A percentile compares a stretch with the other conserved stretches of the same genome.
phyloP scores from a whole-genome alignment of 2,888 invertebrate species.

The Hyposoter dolosus region DNA sequence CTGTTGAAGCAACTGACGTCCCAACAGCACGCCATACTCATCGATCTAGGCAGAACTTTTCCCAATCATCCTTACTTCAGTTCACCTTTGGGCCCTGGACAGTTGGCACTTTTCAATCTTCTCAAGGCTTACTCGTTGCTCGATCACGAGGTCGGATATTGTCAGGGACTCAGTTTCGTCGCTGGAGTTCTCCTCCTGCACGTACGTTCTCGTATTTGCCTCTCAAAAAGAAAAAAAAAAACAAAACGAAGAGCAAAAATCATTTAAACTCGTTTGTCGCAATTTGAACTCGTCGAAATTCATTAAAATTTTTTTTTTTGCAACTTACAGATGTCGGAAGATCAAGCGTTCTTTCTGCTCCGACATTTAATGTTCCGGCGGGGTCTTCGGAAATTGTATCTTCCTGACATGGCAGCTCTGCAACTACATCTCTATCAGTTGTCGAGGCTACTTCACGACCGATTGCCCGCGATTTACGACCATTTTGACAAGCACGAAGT shows the following conservation, averaged over 20 bases:
- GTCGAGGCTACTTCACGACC: slow-evolving; percentile 95
- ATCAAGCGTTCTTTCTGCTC: slow-evolving; percentile 94
- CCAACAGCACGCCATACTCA: slow-evolving; percentile 98
- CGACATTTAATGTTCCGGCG: slow-evolving; percentile 96
- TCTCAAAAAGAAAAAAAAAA: not conserved
- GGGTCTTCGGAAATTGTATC: slow-evolving; percentile 94
- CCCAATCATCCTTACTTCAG: slow-evolving; percentile 97
- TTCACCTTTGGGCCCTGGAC: slow-evolving; percentile 96
- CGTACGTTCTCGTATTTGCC: slow-evolving; percentile 87
- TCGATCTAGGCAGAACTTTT: slow-evolving; percentile 97
- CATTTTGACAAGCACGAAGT: slow-evolving; percentile 96
- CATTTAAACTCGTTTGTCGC: too few relatives aligned
- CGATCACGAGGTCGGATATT: slow-evolving; percentile 98
- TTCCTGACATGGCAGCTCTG: slow-evolving; percentile 97
- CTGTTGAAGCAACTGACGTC: slow-evolving; percentile 95
- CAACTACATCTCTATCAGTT: slow-evolving; percentile 96
- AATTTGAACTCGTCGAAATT: not conserved
- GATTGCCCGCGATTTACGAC: slow-evolving; percentile 93
- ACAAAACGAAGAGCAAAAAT: too few relatives aligned
- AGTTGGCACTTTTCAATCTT: slow-evolving; percentile 96
- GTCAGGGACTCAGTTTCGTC: slow-evolving; percentile 98
- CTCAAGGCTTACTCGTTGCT: slow-evolving; percentile 97
- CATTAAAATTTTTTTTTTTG: not conserved
- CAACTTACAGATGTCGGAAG: slow-evolving; percentile 94
- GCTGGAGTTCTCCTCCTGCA: slow-evolving; percentile 97